Conservation (phyloP, 92 coral and sea anemone species). For the Phenganax subtilis region DNA sequence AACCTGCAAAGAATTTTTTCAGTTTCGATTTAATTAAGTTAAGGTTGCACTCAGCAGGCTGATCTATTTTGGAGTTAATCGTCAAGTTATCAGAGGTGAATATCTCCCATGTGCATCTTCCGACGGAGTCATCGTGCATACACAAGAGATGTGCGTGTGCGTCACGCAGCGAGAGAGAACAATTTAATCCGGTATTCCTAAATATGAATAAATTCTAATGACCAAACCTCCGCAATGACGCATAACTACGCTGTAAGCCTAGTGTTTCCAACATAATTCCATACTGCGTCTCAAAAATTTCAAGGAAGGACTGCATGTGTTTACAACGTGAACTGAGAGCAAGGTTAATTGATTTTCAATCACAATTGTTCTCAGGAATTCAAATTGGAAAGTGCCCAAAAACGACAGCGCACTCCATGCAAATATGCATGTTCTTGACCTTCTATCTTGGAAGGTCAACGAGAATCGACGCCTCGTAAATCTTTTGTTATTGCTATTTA, state of each 20-base stretch:
- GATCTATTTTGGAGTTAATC: background rate
- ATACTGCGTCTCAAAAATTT: background rate
- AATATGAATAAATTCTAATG: background rate
- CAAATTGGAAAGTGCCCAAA: background rate
- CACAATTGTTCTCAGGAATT: constrained; percentile 20
- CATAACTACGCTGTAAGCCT: background rate
- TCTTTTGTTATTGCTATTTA: background rate
- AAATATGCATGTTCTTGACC: background rate
- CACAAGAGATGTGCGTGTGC: background rate
- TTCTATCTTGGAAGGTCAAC: background rate
- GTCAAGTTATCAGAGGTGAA: background rate
- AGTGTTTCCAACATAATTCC: background rate
- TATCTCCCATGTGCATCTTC: background rate
- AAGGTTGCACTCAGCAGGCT: background rate
- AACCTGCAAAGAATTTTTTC: too few species aligned
- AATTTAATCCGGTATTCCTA: background rate
- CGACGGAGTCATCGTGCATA: background rate
- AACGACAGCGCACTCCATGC: background rate
- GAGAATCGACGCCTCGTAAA: background rate
- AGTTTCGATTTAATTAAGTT: background rate
- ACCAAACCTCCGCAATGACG: background rate
- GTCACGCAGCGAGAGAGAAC: constrained; percentile 2
- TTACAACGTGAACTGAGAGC: background rate
- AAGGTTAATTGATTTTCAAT: background rate
- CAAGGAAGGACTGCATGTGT: background rate